Evolutionary conservation across 2,888 invertebrate genomes (phyloP).

Genomic region (Caradrina clavipalpis): DNA sequence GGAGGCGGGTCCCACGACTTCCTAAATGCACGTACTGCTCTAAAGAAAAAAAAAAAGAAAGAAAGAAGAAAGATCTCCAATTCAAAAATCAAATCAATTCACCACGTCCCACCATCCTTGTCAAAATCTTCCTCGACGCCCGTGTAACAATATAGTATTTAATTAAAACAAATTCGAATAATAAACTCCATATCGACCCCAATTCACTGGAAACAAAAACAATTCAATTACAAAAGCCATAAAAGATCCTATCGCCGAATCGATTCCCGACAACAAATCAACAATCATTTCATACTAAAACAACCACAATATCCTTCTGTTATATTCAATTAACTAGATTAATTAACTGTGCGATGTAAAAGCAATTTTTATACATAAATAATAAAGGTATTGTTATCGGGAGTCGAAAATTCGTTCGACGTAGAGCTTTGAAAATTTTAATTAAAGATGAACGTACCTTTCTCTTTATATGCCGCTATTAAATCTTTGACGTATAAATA

Average conservation of each 20-base stretch:
- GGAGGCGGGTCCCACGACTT: not conserved
- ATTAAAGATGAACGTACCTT: slow-evolving; percentile 73
- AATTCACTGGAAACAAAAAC: slow-evolving; percentile 50
- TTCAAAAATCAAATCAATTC: not conserved
- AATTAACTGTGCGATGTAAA: slow-evolving; percentile 70
- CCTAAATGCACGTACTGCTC: not conserved
- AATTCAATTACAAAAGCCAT: slow-evolving; percentile 56
- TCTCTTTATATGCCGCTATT: slow-evolving; percentile 68
- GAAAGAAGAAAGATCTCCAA: too few relatives aligned
- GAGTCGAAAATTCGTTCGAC: slow-evolving; percentile 46
- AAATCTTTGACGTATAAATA: slow-evolving; percentile 64
- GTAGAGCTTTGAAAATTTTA: slow-evolving; percentile 76
- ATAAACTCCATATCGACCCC: slow-evolving; percentile 35
- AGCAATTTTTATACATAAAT: slow-evolving; percentile 72
- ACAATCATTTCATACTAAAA: slow-evolving; percentile 40
- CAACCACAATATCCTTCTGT: slow-evolving; percentile 33
- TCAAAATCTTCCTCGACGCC: not conserved
- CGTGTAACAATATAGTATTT: slow-evolving; percentile 20
- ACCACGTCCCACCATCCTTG: not conserved
- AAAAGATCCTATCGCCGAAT: slow-evolving; percentile 54
- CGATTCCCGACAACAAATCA: slow-evolving; percentile 49
- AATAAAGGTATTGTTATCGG: slow-evolving; percentile 62
- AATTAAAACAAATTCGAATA: slow-evolving; percentile 47
- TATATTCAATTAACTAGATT: slow-evolving; percentile 62
- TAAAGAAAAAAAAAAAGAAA: too few relatives aligned